A percentile compares a stretch with the other conserved stretches of the same genome.
These are phyloP conservation scores for Phrynocephalus guinanensis DNA, from an alignment of 2,797 vertebrate genomes.

Conservation along the genomic window DNA sequence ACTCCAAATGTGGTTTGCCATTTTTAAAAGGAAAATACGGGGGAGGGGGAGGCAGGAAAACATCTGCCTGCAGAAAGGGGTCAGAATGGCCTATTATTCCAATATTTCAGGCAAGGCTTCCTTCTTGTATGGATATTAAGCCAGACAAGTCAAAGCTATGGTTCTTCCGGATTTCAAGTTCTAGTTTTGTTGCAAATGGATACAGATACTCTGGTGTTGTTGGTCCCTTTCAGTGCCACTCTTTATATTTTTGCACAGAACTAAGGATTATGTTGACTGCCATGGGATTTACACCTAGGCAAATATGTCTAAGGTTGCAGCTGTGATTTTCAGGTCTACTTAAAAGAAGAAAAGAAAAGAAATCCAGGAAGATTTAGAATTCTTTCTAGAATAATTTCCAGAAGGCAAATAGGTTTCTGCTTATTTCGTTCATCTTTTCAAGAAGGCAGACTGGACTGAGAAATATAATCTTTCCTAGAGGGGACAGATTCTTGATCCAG, in stretches of 20 bases:
- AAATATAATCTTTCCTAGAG: not conserved
- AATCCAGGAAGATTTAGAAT: not conserved
- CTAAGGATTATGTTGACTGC: not conserved
- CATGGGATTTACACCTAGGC: not conserved
- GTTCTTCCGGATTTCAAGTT: not conserved
- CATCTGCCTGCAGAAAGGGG: slow-evolving; percentile 50
- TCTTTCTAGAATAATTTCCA: not conserved
- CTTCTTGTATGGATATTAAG: slow-evolving; percentile 39
- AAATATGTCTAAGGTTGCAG: not conserved
- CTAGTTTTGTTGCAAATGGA: not conserved
- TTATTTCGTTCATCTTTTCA: not conserved
- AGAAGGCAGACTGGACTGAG: not conserved
- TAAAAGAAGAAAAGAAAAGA: no score
- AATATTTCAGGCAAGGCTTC: slow-evolving; percentile 27
- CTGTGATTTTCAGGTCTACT: not conserved
- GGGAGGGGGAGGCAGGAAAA: slow-evolving; percentile 32
- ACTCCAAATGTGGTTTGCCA: slow-evolving; percentile 57
- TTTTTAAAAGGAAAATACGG: not conserved
- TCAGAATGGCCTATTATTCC: slow-evolving; percentile 49
- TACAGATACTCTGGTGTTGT: not conserved
- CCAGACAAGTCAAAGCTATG: not conserved
- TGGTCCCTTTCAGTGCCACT: not conserved
- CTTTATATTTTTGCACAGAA: no score
- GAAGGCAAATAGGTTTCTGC: not conserved
- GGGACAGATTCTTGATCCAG: slow-evolving; percentile 7